Base-by-base conservation (phyloP, 2,888 invertebrate species). In the Chymomyza amoena region DNA sequence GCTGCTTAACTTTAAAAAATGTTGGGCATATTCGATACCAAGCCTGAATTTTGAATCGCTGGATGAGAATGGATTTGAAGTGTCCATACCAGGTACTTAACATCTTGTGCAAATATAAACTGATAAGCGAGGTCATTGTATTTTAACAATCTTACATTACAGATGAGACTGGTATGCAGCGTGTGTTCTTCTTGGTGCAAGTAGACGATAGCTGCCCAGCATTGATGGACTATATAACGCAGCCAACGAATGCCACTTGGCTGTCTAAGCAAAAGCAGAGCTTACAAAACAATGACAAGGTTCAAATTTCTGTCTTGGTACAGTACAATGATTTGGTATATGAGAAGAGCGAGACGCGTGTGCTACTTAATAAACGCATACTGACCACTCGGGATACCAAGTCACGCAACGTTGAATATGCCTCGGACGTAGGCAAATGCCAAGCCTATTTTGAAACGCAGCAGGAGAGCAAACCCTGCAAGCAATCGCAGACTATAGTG, bases 141-240 rank as follows among this genome's bases (percentile, higher is more conserved):
- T 13, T n/a, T 18, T 10, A 18, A 16, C 57, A 57, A 4, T 18
- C 28, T 15, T 6, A 18, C 15, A 56, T 28, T 57, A 0, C 32
- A 89, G 89, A 88, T 80, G 89, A 88, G 32, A 64, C 73, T 15
- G 90, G 90, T 13, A 63, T 89, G 6, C 70, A 77, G 16, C 67
- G 84, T 10, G 88, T 88, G 0, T 78, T 89, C 15, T 89, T 80
- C 57, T 70, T 86, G 70, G 69, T 90, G 4, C 85, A 88, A 70
- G 65, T 88, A 9, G 89, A 89, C 64, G 73, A 79, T 6, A 77
- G 65, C 13, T 90, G 89, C 39, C 89, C 89, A 0, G 65, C 73
- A 1, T 13, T 80, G 13, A 80, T 89, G 84, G 89, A 89, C 66
- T 77, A 81, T 28, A 70, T 90, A 16, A 88, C 86, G 1, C 57